Base-by-base conservation (phyloP, 2,888 invertebrate species). In the Caenorhabditis macrosperma region DNA sequence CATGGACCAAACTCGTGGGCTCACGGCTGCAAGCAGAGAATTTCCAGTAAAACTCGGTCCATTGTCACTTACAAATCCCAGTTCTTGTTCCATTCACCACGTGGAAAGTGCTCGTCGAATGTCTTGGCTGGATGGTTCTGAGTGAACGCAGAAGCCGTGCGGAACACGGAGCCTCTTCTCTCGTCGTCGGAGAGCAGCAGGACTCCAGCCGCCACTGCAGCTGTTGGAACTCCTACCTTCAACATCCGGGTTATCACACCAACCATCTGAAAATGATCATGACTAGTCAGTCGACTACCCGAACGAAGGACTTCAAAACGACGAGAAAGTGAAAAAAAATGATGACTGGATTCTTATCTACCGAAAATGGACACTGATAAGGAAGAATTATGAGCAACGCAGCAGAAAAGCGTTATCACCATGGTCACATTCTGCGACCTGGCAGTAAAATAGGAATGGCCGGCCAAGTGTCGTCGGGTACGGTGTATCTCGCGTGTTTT, bases 51-150 rank as follows among this genome's bases (percentile, higher is more conserved):
- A 10, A 33, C 33, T 22, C n/a, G 33, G 20, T 50, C 1, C 22
- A 20, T 5, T 15, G 6, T 41, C 44, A 82, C 84, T 77, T 24
- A 87, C 88, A 86, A 84, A 63, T 88, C 88, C 88, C 88, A 88
- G 61, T 88, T 87, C 15, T 69, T 24, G 55, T 88, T 87, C 83
- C 91, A 91, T 72, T 85, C 88, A 9, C 83, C 83, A 5, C 85
- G 75, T 1, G 87, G 87, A 41, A 85, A 87, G 15, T 76, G 61
- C 3, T 81, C 74, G 41, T 83, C 82, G 54, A 85, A 86, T 1
- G 78, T 15, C 20, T 50, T 71, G 15, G 50, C 26, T 0, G 48
- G 22, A 12, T 78, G 71, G 22, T 64, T 50, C 15, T 54, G 33
- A n/a, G 60, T 79, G 61, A 76, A 76, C 4, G 80, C 75, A 1